These are phyloP conservation scores for Resseliella maxima DNA, from an alignment of 2,888 invertebrate species.

Conservation along the genomic window DNA sequence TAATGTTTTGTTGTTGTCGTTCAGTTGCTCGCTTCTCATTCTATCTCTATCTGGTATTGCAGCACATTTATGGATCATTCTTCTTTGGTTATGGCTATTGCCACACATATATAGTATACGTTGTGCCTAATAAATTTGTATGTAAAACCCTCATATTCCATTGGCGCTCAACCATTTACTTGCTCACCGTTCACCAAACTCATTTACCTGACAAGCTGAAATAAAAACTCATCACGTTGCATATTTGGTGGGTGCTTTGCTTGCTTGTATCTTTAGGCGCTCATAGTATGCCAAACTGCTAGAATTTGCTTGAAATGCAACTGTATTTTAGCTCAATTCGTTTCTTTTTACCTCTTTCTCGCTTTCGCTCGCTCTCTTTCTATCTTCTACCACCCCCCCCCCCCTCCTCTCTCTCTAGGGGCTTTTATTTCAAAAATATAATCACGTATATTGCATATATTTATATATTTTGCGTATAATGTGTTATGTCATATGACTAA, in stretches of 20 bases:
- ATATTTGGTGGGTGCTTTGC: constrained; percentile 10
- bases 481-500: too few species aligned
- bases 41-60: neutral
- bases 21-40: neutral
- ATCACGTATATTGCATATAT: too few species aligned
- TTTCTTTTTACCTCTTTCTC: neutral
- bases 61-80: neutral
- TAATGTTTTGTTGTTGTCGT: neutral
- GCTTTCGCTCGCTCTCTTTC: too few species aligned
- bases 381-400: too few species aligned
- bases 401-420: too few species aligned
- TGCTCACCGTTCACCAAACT: neutral
- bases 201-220: neutral
- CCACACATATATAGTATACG: neutral
- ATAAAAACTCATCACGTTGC: neutral
- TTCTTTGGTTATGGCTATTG: neutral
- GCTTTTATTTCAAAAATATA: too few species aligned
- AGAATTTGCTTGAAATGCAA: neutral
- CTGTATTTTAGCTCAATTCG: neutral
- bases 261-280: neutral
- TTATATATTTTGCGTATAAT: too few species aligned
- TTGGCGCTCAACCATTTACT: constrained; percentile 24
- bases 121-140: constrained; percentile 16
- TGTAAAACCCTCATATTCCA: constrained; percentile 5
- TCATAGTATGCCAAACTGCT: neutral